Percentiles rank a stretch among this genome's conserved stretches.
Conservation (phyloP, 2,797 vertebrate genomes). For the Smutsia temminckii region DNA sequence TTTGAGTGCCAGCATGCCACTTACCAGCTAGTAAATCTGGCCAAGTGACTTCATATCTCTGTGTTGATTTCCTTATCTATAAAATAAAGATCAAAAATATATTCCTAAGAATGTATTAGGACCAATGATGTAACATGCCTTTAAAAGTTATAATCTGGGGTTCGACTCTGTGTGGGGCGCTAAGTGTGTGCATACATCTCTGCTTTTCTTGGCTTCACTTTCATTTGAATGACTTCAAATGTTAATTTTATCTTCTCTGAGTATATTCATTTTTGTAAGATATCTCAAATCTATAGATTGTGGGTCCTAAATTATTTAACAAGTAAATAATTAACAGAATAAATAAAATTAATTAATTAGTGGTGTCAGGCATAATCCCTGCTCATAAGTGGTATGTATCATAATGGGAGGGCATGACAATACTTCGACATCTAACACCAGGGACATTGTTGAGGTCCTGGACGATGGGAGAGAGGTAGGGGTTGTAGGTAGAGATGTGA, state of each 20-base stretch:
- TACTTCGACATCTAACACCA: neutral
- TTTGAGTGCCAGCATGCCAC: neutral
- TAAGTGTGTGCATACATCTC: too few relatives aligned
- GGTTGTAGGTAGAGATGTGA: neutral
- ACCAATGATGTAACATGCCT: neutral
- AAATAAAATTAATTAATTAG: neutral
- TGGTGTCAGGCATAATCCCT: neutral
- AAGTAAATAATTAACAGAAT: neutral
- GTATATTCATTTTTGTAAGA: neutral
- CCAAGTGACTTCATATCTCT: neutral
- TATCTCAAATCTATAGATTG: neutral
- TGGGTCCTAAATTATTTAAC: neutral
- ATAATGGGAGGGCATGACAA: neutral
- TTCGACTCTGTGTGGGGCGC: rapidly evolving
- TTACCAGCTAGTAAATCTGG: neutral
- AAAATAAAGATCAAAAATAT: neutral
- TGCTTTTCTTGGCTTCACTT: too few relatives aligned
- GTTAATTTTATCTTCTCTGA: neutral
- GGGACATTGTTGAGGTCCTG: neutral
- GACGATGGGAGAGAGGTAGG: neutral
- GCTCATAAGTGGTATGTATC: neutral
- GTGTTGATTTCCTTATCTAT: neutral
- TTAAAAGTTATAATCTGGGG: neutral
- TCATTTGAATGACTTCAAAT: neutral
- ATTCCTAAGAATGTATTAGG: neutral